Evolutionary conservation across 2,888 invertebrate species (phyloP).

Genomic region (Dermolepida albohirtum): DNA sequence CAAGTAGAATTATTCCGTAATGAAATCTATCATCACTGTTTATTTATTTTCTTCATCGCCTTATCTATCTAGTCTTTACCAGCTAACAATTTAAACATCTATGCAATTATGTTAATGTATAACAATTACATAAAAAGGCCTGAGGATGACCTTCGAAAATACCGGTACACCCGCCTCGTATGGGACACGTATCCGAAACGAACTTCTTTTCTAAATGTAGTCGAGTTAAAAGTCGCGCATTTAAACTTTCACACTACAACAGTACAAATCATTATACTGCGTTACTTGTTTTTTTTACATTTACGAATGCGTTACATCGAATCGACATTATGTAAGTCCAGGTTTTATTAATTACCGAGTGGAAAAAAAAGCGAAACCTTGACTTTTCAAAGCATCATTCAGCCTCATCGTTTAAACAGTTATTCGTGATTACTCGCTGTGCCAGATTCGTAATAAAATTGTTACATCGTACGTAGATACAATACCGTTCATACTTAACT

Average conservation of each 20-base stretch:
- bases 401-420: constrained; percentile 15
- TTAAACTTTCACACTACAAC: neutral
- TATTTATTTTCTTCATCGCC: no score
- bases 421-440: neutral
- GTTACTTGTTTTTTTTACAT: no score
- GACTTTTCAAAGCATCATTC: constrained; percentile 33
- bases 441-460: constrained; percentile 9
- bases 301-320: no score
- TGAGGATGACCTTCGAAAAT: constrained; percentile 7
- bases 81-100: neutral
- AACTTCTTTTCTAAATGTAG: neutral
- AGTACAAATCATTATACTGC: neutral
- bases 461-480: no score
- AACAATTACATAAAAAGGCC: constrained; percentile 4
- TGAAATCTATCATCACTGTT: no score
- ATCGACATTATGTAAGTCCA: no score
- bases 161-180: neutral
- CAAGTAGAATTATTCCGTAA: no score
- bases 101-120: constrained; percentile 1
- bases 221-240: neutral
- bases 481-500: no score
- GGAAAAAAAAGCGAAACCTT: constrained; percentile 17
- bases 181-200: neutral
- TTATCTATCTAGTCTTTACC: no score
- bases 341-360: no score